Conservation (phyloP, 2,797 vertebrate genomes). For the Hoplostethus mediterraneus region DNA sequence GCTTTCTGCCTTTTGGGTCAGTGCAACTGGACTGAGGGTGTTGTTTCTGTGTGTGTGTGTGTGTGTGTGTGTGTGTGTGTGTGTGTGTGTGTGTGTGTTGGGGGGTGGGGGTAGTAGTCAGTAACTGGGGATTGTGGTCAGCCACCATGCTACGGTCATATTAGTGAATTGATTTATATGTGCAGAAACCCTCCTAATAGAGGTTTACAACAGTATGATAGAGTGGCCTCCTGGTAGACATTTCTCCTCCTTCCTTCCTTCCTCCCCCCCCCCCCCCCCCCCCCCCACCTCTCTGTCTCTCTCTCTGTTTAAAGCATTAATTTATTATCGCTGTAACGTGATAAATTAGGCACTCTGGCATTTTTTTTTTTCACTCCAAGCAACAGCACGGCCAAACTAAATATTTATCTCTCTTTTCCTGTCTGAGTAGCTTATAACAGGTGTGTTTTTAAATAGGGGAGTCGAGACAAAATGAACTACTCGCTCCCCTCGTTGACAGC, state of each 20-base stretch:
- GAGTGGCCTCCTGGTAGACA: slow-evolving; percentile 64
- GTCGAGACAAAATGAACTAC: slow-evolving; percentile 24
- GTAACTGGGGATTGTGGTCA: slow-evolving; percentile 60
- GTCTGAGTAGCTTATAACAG: slow-evolving; percentile 25
- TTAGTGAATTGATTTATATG: slow-evolving; percentile 86
- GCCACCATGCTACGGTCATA: slow-evolving; percentile 77
- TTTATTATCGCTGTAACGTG: slow-evolving; percentile 69
- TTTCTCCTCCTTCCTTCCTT: slow-evolving; percentile 13
- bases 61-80: not conserved
- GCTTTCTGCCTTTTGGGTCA: slow-evolving; percentile 77
- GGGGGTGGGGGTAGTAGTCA: slow-evolving; percentile 16
- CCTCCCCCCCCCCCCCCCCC: not conserved
- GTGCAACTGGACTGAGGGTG: slow-evolving; percentile 37
- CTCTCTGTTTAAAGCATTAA: slow-evolving; percentile 50
- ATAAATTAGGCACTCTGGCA: slow-evolving; percentile 71
- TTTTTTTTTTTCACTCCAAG: slow-evolving; percentile 66
- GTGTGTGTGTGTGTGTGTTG: not conserved
- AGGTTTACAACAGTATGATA: slow-evolving; percentile 74
- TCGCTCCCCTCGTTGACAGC: slow-evolving; percentile 9
- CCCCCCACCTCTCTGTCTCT: slow-evolving; percentile 14
- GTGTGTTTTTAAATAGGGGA: slow-evolving; percentile 23
- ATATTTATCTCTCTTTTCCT: slow-evolving; percentile 52
- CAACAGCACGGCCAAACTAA: slow-evolving; percentile 59
- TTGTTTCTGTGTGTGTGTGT: slow-evolving; percentile 18
- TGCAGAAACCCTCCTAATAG: slow-evolving; percentile 73